Base-by-base conservation (phyloP, 2,797 vertebrate species). In the Acipenser ruthenus region DNA sequence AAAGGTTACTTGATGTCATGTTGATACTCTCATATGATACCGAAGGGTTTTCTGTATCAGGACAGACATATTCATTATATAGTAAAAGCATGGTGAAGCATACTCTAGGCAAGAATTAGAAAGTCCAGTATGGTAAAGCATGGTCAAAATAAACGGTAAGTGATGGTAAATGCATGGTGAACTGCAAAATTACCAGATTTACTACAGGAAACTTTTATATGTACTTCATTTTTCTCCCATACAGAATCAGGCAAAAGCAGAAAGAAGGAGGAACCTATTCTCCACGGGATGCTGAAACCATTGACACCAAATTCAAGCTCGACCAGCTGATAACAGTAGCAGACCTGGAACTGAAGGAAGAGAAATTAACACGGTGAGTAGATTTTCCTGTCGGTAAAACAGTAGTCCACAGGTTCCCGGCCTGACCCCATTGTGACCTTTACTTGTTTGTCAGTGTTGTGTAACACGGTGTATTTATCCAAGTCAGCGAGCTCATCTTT, bases 231-330 rank as follows among this genome's bases (percentile, higher is more conserved):
- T 37, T 37, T 37, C 23, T 37, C 23, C 23, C 66, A 3, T 74
- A 73, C 80, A 99, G 97, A 80, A 88, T 97, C 79, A 91, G 94
- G 67, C 94, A 94, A 79, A 97, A 91, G 74, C 94, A 99, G 83
- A 97, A 95, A 77, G 96, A 99, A 77, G 97, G 94, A 1, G 95
- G 93, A 4, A 96, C 95, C 0, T 99, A 99, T 68, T 99, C 97
- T 50, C 97, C 97, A 63, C 83, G 93, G 70, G 91, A 99, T 77
- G 97, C 95, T 66, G 97, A 99, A 87, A 95, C 96, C 76, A 92
- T 94, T 73, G 97, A 99, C 79, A 98, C 95, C 12, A 98, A 98
- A 79, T 94, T 92, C 79, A 99, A 97, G 78, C 85, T 98, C 78
- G 96, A 99, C 84, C 95, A 99, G 84, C 88, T 98, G 82, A 97